These are phyloP conservation scores for Drepanosiphum platanoidis DNA, from an alignment of 2,888 invertebrate species.

Conservation along the genomic window DNA sequence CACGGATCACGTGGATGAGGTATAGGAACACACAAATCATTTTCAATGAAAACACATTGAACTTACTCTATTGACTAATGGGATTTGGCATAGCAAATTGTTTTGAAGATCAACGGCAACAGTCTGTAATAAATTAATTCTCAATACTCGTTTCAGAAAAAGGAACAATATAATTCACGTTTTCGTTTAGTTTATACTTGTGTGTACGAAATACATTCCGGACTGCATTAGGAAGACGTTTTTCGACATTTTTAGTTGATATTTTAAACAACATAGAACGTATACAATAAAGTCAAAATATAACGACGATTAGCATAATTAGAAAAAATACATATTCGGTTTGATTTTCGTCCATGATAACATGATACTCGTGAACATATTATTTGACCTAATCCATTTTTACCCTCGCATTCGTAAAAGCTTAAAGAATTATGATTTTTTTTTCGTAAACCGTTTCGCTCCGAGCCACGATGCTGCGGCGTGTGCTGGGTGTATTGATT, in stretches of 20 bases:
- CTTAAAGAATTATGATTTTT: not conserved
- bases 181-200: no score
- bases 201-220: no score
- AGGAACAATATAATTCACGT: not conserved
- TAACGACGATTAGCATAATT: not conserved
- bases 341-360: not conserved
- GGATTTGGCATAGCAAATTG: not conserved
- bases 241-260: no score
- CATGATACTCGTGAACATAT: not conserved
- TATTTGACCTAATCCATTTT: not conserved
- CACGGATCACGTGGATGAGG: not conserved
- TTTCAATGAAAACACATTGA: not conserved
- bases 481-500: constrained; percentile 59
- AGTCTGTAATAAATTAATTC: constrained; percentile 18
- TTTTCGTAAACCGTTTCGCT: not conserved
- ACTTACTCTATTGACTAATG: not conserved
- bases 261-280: no score
- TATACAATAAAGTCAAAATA: not conserved
- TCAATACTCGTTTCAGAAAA: not conserved
- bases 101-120: not conserved
- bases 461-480: constrained; percentile 52
- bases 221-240: no score
- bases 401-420: not conserved
- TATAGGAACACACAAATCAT: not conserved
- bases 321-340: not conserved